Conservation (phyloP, 2,113 vertebrate genomes). For the Eudyptes chrysolophus region DNA sequence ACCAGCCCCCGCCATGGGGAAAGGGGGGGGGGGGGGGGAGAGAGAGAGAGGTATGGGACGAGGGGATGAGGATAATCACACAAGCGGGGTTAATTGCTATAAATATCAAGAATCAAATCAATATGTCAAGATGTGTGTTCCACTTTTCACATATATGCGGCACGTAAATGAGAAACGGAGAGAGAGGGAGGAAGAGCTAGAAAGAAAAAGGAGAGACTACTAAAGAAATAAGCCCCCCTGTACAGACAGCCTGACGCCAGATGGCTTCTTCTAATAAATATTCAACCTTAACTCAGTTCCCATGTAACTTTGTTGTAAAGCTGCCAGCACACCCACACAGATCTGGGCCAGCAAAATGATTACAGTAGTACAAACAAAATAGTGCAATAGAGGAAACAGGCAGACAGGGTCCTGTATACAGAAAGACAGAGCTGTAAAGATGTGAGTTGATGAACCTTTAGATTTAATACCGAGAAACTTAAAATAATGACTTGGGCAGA, state of each 20-base stretch:
- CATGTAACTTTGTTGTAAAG: slow-evolving; percentile 98
- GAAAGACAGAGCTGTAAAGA: slow-evolving; percentile 85
- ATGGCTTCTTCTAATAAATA: slow-evolving; percentile 99
- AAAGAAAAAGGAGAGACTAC: slow-evolving; percentile 85
- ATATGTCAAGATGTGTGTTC: slow-evolving; percentile 74
- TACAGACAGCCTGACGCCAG: slow-evolving; percentile 99
- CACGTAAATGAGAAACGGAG: slow-evolving; percentile 65
- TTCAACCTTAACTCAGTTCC: slow-evolving; percentile 99
- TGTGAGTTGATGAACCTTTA: slow-evolving; percentile 81
- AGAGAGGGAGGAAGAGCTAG: slow-evolving; percentile 77
- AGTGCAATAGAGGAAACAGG: slow-evolving; percentile 94
- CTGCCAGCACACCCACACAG: slow-evolving; percentile 99
- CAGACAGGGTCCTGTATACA: slow-evolving; percentile 92
- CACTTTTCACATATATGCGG: slow-evolving; percentile 72
- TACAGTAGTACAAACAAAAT: slow-evolving; percentile 98
- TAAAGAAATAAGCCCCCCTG: slow-evolving; percentile 90
- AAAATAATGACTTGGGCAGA: slow-evolving; percentile 55
- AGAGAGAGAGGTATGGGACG: neutral
- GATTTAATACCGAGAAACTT: slow-evolving; percentile 74
- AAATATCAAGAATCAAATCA: slow-evolving; percentile 73
- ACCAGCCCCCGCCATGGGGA: neutral
- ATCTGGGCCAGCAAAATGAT: slow-evolving; percentile 97
- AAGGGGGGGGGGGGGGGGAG: neutral
- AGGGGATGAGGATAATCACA: slow-evolving; percentile 36
- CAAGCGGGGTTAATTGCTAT: slow-evolving; percentile 41